Conservation (phyloP, 2,113 vertebrate genomes). For the Triplophysa siluroides region DNA sequence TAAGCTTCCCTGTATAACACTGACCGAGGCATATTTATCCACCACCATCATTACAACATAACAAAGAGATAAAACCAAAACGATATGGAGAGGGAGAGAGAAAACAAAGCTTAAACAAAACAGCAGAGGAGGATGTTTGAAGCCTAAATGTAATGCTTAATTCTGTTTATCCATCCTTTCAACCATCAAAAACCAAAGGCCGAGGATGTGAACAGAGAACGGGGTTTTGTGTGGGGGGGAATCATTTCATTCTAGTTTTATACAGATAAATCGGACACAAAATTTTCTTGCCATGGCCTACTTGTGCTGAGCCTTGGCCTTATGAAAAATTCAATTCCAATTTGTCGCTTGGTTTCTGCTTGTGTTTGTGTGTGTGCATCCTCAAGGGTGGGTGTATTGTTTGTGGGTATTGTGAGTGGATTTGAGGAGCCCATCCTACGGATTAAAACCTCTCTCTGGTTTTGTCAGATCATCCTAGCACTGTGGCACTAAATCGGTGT, state of each 20-base stretch:
- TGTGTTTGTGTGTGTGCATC: slow-evolving; percentile 36
- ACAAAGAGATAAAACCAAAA: neutral
- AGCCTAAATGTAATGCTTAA: neutral
- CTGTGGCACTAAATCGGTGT: slow-evolving; percentile 49
- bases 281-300: slow-evolving; percentile 39
- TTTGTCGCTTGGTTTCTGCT: slow-evolving; percentile 29
- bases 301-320: slow-evolving; percentile 36
- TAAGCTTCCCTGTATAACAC: neutral
- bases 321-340: slow-evolving; percentile 53
- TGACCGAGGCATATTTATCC: neutral
- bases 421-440: slow-evolving; percentile 63
- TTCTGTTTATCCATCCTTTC: slow-evolving; percentile 30
- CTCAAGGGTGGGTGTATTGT: slow-evolving; percentile 44
- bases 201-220: neutral
- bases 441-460: slow-evolving; percentile 57
- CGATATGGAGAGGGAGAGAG: neutral
- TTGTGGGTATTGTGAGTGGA: slow-evolving; percentile 61
- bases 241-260: slow-evolving; percentile 28
- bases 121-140: neutral
- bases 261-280: slow-evolving; percentile 34
- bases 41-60: neutral
- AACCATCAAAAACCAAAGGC: slow-evolving; percentile 30
- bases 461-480: slow-evolving; percentile 61
- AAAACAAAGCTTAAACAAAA: slow-evolving; percentile 31
- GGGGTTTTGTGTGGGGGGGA: slow-evolving; percentile 1